A percentile compares a stretch with the other conserved stretches of the same genome.
Conservation (phyloP, 2,888 invertebrate genomes). For the Entomobrya proxima region DNA sequence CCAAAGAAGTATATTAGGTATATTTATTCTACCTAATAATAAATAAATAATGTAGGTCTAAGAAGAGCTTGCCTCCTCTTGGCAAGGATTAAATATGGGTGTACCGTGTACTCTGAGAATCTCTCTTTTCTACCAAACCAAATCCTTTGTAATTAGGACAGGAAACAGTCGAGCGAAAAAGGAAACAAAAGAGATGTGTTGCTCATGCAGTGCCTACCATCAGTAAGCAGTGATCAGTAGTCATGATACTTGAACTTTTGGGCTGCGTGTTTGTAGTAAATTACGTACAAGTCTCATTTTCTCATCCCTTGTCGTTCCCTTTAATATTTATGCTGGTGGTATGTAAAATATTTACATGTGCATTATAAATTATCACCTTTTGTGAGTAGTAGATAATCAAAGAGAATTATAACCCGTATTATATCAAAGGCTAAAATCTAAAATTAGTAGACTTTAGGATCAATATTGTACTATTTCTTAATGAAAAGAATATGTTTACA, state of each 20-base stretch:
- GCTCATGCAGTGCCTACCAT: not conserved
- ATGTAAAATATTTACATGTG: conserved; percentile 10
- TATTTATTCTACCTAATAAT: too few species aligned
- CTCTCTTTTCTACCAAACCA: conserved; percentile 20
- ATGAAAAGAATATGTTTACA: too few species aligned
- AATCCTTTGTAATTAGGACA: conserved; percentile 49
- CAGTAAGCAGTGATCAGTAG: not conserved
- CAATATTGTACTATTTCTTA: too few species aligned
- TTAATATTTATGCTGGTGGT: conserved; percentile 10
- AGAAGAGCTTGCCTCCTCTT: conserved; percentile 46
- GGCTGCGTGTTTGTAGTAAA: not conserved
- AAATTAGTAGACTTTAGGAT: too few species aligned
- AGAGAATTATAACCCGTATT: too few species aligned
- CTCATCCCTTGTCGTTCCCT: not conserved
- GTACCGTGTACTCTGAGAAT: conserved; percentile 25
- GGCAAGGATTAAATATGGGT: conserved; percentile 32
- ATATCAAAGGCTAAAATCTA: too few species aligned
- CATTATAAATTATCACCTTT: conserved; percentile 30
- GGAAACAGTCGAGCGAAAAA: conserved; percentile 16
- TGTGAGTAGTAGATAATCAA: not conserved
- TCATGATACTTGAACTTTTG: not conserved
- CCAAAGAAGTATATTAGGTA: not conserved
- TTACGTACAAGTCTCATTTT: not conserved
- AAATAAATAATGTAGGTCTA: not conserved
- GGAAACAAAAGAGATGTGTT: not conserved